phyloP scores from a whole-genome alignment of 2,113 vertebrate species.

The Anser cygnoides region DNA sequence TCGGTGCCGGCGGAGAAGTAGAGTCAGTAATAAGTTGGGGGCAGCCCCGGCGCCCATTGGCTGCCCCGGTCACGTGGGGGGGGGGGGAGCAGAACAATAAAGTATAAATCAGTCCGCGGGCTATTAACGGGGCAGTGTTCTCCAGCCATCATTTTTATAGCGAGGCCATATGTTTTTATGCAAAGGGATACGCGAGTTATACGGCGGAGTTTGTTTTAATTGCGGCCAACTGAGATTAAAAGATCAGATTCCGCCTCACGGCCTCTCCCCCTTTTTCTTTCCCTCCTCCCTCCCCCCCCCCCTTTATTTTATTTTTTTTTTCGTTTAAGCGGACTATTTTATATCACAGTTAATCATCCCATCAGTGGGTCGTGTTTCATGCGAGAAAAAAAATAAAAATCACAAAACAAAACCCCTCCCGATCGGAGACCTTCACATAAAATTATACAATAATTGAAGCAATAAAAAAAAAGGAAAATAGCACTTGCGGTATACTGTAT shows the following conservation, averaged over 20 bases:
- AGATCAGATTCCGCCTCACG: conserved; percentile 71
- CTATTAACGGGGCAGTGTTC: conserved; percentile 97
- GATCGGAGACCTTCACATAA: conserved; percentile 78
- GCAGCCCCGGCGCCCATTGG: conserved; percentile 87
- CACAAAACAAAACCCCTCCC: not conserved
- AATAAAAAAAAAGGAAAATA: conserved; percentile 76
- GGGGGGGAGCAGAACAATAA: conserved; percentile 92
- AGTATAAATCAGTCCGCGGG: conserved; percentile 97
- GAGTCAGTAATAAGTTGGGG: conserved; percentile 94
- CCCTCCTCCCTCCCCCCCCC: no score
- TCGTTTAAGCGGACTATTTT: conserved; percentile 80
- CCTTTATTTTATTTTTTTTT: not conserved
- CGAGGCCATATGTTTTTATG: conserved; percentile 91
- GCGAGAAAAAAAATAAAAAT: not conserved
- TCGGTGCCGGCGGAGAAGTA: conserved; percentile 91
- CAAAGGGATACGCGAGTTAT: conserved; percentile 88
- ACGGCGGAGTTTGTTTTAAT: conserved; percentile 86
- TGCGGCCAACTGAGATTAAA: conserved; percentile 83
- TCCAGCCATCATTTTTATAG: conserved; percentile 94
- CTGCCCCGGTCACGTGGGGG: conserved; percentile 85
- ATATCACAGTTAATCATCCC: conserved; percentile 86
- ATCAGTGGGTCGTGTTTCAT: conserved; percentile 72
- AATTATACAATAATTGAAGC: conserved; percentile 80
- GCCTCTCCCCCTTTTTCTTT: not conserved
- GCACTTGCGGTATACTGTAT: conserved; percentile 76